These are phyloP conservation scores for Choloepus hoffmanni DNA, from an alignment of 2,113 vertebrate genomes.

Conservation along the genomic window DNA sequence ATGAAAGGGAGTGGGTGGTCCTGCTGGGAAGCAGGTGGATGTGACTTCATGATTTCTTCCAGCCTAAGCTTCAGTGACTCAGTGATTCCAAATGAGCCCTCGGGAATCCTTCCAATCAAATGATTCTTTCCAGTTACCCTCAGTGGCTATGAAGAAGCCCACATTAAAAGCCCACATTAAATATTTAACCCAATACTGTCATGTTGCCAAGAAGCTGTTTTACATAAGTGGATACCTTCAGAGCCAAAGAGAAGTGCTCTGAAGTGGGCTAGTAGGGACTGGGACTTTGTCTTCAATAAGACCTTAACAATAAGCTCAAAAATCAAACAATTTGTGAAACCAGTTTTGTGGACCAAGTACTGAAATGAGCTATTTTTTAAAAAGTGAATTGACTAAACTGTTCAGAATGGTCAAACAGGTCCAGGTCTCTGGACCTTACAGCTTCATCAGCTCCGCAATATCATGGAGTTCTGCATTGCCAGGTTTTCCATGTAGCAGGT, in stretches of 20 bases:
- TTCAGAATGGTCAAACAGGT: neutral
- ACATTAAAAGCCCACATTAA: neutral
- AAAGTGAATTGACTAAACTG: neutral
- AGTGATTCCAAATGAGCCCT: constrained; percentile 57
- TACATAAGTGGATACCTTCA: neutral
- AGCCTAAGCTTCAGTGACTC: constrained; percentile 33
- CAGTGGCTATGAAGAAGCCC: neutral
- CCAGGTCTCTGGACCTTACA: neutral
- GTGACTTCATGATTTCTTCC: constrained; percentile 39
- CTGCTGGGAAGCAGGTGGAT: constrained; percentile 57
- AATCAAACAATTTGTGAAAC: neutral
- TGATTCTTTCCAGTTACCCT: constrained; percentile 57
- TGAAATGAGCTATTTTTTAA: neutral
- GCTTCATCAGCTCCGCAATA: neutral
- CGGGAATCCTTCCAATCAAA: constrained; percentile 30
- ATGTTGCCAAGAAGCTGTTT: constrained; percentile 26
- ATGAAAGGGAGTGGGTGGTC: constrained; percentile 52
- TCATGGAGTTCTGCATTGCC: neutral
- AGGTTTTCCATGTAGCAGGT: neutral
- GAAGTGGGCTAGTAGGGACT: neutral
- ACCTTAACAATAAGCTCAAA: constrained; percentile 7
- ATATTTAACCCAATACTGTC: constrained; percentile 45
- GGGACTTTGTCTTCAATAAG: neutral
- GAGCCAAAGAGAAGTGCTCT: neutral
- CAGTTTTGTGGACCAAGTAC: neutral